Conservation (phyloP, 2,888 invertebrate genomes). For the Rambutsinella grinnellia region DNA sequence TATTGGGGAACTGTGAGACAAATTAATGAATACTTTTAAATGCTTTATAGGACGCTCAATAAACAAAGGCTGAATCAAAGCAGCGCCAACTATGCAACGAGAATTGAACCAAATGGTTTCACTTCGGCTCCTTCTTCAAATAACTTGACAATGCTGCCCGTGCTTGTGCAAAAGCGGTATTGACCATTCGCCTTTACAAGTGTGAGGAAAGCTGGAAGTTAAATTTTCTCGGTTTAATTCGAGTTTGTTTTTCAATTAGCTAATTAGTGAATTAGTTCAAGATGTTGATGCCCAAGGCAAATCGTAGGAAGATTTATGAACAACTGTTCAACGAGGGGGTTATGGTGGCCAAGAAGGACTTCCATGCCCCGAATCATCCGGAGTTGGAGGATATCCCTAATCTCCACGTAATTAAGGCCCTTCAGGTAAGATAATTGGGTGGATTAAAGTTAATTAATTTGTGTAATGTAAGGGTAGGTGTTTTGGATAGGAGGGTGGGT, state of each 20-base stretch:
- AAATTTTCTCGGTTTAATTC: background rate
- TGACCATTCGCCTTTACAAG: too few relatives aligned
- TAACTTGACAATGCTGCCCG: constrained; percentile 48
- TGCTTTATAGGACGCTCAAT: too few relatives aligned
- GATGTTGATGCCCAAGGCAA: constrained; percentile 99
- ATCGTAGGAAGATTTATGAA: constrained; percentile 96
- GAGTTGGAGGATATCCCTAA: constrained; percentile 95
- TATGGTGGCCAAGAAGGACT: constrained; percentile 99
- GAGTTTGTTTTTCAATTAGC: constrained; percentile 3
- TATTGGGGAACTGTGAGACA: too few relatives aligned
- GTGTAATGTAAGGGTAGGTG: too few relatives aligned
- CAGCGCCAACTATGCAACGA: too few relatives aligned
- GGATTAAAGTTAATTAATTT: constrained; percentile 8
- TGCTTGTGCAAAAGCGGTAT: constrained; percentile 3
- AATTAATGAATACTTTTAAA: too few relatives aligned
- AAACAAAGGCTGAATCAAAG: too few relatives aligned
- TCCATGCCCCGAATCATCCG: constrained; percentile 97
- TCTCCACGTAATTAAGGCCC: constrained; percentile 97
- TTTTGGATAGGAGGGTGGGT: too few relatives aligned
- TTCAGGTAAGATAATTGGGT: constrained; percentile 88
- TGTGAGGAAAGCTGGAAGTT: too few relatives aligned
- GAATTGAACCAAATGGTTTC: too few relatives aligned
- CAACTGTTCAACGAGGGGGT: constrained; percentile 99
- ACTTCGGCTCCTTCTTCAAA: constrained; percentile 46
- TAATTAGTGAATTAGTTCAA: constrained; percentile 70